These are phyloP conservation scores for Strigops habroptila DNA, from an alignment of 2,113 vertebrate genomes.

Conservation along the genomic window DNA sequence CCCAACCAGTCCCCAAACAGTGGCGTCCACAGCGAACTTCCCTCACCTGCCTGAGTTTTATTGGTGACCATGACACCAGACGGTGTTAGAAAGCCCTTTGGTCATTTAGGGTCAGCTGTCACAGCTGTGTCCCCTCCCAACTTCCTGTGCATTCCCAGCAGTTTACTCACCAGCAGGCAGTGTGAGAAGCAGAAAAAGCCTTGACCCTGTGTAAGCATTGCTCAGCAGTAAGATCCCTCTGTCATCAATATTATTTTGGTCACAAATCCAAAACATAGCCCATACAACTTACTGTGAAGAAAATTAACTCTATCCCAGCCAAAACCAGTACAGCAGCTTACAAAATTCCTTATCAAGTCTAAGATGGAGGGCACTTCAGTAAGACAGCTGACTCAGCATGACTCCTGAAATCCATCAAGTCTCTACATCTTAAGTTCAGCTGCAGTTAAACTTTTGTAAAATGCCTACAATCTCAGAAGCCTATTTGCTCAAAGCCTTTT, in stretches of 20 bases:
- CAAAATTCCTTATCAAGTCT: not conserved
- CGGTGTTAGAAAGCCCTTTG: not conserved
- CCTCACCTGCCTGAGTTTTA: not conserved
- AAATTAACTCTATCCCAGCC: not conserved
- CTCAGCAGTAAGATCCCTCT: not conserved
- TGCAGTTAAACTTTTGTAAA: not conserved
- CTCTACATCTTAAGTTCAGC: not conserved
- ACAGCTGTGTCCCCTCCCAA: not conserved
- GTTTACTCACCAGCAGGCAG: not conserved
- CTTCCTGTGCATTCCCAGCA: not conserved
- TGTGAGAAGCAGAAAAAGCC: not conserved
- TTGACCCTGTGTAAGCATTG: not conserved
- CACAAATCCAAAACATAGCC: not conserved
- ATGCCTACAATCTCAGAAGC: not conserved
- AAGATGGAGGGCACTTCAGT: not conserved
- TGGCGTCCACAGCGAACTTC: accelerated
- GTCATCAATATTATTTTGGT: not conserved
- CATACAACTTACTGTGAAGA: not conserved
- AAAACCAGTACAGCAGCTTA: not conserved
- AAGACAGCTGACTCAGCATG: not conserved
- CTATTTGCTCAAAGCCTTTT: not conserved
- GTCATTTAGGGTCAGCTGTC: not conserved
- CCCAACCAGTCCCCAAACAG: not conserved
- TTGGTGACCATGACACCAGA: not conserved
- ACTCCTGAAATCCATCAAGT: not conserved